These are phyloP conservation scores for Thecocarcelia acutangulata DNA, from an alignment of 2,888 invertebrate genomes.

Conservation along the genomic window DNA sequence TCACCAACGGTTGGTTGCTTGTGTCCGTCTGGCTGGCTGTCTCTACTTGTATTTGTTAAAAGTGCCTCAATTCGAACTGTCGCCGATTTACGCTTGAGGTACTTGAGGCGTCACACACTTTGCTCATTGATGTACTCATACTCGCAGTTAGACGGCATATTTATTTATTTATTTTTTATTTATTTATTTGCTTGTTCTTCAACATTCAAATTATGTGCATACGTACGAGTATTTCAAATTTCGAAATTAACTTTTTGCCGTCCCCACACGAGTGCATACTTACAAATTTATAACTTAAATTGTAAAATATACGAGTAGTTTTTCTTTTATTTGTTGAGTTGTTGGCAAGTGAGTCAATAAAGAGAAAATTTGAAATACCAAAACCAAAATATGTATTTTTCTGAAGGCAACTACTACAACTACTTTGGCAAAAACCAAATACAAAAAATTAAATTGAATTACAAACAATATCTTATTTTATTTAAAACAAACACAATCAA, in stretches of 20 bases:
- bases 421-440: not conserved
- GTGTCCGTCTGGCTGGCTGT: constrained; percentile 6
- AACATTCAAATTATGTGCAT: constrained; percentile 29
- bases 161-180: constrained; percentile 11
- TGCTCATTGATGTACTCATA: constrained; percentile 65
- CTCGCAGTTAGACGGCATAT: constrained; percentile 17
- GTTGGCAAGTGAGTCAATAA: constrained; percentile 65
- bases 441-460: constrained; percentile 20
- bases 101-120: constrained; percentile 67
- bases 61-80: constrained; percentile 64
- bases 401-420: constrained; percentile 31
- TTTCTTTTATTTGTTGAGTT: constrained; percentile 21
- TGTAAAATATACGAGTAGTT: constrained; percentile 38
- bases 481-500: constrained; percentile 41
- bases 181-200: constrained; percentile 32
- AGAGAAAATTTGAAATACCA: constrained; percentile 31
- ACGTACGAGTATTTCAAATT: constrained; percentile 27
- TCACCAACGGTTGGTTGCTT: constrained; percentile 13
- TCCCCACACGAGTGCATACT: not conserved
- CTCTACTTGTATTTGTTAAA: constrained; percentile 45
- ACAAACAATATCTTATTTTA: constrained; percentile 43
- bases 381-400: constrained; percentile 22
- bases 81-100: constrained; percentile 68
- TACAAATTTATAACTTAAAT: constrained; percentile 37
- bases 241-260: constrained; percentile 64